Evolutionary conservation across 2,888 invertebrate species (phyloP).

Genomic region (Sinodicranocentrus sp.): DNA sequence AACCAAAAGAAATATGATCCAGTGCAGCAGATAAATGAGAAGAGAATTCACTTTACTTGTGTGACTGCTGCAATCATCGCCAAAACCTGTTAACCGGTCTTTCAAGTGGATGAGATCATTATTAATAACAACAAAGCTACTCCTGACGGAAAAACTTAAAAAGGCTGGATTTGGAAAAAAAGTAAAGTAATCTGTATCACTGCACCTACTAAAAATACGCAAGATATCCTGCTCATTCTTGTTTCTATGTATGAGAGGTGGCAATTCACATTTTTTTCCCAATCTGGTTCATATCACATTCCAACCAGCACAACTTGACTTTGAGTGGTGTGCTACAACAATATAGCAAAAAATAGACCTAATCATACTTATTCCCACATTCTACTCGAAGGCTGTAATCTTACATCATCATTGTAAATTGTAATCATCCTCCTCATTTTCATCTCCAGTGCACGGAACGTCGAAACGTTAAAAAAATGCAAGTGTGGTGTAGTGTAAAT

Average conservation of each 20-base stretch:
- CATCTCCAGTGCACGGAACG: conserved; percentile 59
- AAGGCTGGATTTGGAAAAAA: not conserved
- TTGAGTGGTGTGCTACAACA: not conserved
- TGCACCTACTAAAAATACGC: too few species aligned
- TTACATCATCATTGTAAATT: conserved; percentile 52
- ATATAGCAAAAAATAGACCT: conserved; percentile 11
- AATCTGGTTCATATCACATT: not conserved
- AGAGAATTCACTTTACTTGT: not conserved
- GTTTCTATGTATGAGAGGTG: too few species aligned
- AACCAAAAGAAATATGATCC: not conserved
- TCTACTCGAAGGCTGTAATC: conserved; percentile 47
- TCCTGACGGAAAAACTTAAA: not conserved
- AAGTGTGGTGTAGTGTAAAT: not conserved
- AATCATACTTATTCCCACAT: conserved; percentile 46
- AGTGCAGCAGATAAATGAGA: conserved; percentile 9
- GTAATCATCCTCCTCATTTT: conserved; percentile 61
- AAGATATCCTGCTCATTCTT: too few species aligned
- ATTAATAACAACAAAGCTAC: conserved; percentile 41
- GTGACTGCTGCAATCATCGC: conserved; percentile 32
- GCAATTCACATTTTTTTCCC: not conserved
- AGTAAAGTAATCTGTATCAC: too few species aligned
- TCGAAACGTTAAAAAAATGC: not conserved
- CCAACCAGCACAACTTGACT: not conserved
- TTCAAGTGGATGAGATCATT: conserved; percentile 62
- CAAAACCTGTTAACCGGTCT: conserved; percentile 53